Conservation (phyloP, 2,797 vertebrate genomes). For the Falco berigora region DNA sequence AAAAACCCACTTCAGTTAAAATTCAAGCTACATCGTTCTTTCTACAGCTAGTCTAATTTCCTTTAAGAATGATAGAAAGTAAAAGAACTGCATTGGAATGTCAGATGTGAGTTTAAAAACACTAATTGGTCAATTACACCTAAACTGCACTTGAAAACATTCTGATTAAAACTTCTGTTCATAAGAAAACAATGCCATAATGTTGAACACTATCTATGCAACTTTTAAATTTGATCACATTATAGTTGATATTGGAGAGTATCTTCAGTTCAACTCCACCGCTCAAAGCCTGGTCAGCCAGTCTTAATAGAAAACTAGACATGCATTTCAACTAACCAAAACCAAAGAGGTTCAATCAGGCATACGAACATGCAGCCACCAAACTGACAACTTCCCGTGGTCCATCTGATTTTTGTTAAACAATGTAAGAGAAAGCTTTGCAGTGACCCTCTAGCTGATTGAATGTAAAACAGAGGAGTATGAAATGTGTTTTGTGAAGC, state of each 20-base stretch:
- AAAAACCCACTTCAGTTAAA: not conserved
- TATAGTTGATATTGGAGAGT: not conserved
- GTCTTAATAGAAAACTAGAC: conserved; percentile 5
- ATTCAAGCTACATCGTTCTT: not conserved
- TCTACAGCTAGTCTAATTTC: not conserved
- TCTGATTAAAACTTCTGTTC: not conserved
- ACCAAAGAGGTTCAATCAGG: conserved; percentile 30
- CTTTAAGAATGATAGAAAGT: not conserved
- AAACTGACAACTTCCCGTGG: conserved; percentile 56
- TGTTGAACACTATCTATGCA: not conserved
- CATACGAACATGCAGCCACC: not conserved
- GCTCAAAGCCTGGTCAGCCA: not conserved
- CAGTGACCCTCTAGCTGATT: conserved; percentile 72
- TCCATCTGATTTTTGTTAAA: conserved; percentile 56
- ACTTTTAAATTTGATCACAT: not conserved
- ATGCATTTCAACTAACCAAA: conserved; percentile 56
- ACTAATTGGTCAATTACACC: not conserved
- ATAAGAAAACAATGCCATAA: not conserved
- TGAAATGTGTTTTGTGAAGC: conserved; percentile 87
- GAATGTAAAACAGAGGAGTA: conserved; percentile 77
- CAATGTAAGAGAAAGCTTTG: conserved; percentile 60
- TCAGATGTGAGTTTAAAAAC: not conserved
- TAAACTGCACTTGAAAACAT: not conserved
- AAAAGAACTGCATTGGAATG: not conserved
- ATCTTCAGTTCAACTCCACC: not conserved